Conservation (phyloP, 2,113 vertebrate genomes). For the Indicator maculatus region DNA sequence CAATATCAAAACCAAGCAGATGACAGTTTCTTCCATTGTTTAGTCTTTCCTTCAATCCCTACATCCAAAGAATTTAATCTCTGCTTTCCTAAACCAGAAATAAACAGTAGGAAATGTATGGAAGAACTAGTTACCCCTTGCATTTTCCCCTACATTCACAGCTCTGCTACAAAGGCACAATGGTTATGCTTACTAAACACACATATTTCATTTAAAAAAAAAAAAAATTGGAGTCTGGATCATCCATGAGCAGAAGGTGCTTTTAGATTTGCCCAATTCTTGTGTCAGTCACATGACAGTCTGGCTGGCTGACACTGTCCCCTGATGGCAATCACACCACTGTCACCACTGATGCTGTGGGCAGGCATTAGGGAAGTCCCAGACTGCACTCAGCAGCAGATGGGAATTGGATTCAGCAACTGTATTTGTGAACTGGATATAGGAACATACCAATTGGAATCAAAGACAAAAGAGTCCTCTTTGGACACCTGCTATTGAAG, state of each 20-base stretch:
- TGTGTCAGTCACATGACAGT: too few species aligned
- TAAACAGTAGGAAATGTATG: background rate
- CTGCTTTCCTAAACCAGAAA: background rate
- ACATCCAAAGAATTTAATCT: background rate
- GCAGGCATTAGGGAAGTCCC: too few species aligned
- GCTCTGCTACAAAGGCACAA: background rate
- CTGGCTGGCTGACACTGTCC: too few species aligned
- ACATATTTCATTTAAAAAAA: rapidly evolving
- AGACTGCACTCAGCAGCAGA: too few species aligned
- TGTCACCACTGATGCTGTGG: too few species aligned
- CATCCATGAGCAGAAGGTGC: background rate
- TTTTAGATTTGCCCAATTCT: background rate
- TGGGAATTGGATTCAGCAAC: too few species aligned
- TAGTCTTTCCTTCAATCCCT: background rate
- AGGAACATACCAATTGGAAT: too few species aligned
- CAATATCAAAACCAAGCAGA: background rate
- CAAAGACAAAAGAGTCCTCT: too few species aligned
- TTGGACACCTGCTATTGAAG: too few species aligned
- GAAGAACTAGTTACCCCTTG: background rate
- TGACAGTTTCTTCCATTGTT: background rate
- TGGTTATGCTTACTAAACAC: background rate
- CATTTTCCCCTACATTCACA: background rate
- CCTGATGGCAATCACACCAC: too few species aligned
- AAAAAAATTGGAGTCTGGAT: background rate
- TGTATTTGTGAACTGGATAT: too few species aligned